phyloP scores from a whole-genome alignment of 2,888 invertebrate species.

The Bellardia bayeri region DNA sequence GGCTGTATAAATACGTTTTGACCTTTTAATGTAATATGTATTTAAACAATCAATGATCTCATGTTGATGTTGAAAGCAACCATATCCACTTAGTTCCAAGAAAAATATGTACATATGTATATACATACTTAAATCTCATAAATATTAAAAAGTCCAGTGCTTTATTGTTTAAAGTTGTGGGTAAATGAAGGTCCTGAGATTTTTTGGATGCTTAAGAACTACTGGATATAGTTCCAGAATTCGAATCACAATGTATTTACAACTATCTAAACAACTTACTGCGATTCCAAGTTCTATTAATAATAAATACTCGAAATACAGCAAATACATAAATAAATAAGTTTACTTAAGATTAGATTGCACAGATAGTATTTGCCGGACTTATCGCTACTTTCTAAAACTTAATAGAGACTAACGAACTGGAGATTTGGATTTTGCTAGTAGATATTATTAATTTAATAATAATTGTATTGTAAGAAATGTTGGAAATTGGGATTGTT shows the following conservation, averaged over 20 bases:
- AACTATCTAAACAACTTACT: not conserved
- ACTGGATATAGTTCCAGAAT: too few species aligned
- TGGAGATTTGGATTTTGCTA: not conserved
- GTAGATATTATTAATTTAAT: not conserved
- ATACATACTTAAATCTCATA: too few species aligned
- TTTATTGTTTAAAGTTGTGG: too few species aligned
- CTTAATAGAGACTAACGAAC: not conserved
- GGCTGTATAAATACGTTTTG: not conserved
- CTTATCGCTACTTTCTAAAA: not conserved
- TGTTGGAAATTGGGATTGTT: not conserved
- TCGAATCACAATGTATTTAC: too few species aligned
- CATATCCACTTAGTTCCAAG: too few species aligned
- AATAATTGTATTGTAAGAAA: not conserved
- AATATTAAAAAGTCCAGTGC: too few species aligned
- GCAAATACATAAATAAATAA: not conserved
- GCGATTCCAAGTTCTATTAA: not conserved
- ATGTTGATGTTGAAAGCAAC: too few species aligned
- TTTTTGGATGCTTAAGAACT: too few species aligned
- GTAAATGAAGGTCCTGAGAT: too few species aligned
- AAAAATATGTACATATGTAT: too few species aligned
- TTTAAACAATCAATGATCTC: not conserved
- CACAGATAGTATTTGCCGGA: not conserved
- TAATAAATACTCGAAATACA: not conserved
- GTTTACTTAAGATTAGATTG: conserved; percentile 3
- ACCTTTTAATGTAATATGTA: not conserved